A percentile compares a stretch with the other conserved stretches of the same genome.
These are phyloP conservation scores for Marmota flaviventris DNA, from an alignment of 2,113 vertebrate genomes.

Conservation along the genomic window DNA sequence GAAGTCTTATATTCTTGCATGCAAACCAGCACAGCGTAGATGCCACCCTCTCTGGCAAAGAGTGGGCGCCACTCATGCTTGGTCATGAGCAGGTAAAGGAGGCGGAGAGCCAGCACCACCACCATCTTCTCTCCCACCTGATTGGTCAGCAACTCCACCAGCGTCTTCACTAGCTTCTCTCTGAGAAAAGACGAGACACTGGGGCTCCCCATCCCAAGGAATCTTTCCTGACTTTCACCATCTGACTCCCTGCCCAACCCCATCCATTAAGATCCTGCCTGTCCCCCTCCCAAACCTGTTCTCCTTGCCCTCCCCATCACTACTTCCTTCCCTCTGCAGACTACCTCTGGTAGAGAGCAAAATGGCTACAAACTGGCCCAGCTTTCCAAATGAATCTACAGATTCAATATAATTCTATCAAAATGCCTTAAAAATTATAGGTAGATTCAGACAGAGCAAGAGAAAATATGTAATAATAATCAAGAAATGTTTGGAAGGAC, in stretches of 20 bases:
- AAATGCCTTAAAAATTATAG: conserved; percentile 14
- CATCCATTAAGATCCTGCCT: not conserved
- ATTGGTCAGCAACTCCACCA: conserved; percentile 92
- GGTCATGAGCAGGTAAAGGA: conserved; percentile 92
- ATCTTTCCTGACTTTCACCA: not conserved
- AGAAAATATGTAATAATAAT: conserved; percentile 15
- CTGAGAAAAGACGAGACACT: conserved; percentile 79
- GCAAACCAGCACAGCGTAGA: conserved; percentile 93
- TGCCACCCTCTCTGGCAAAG: conserved; percentile 95
- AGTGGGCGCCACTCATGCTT: conserved; percentile 92
- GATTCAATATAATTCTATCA: conserved; percentile 7
- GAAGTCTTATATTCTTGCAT: conserved; percentile 92
- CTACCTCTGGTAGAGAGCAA: not conserved
- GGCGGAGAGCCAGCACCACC: conserved; percentile 88
- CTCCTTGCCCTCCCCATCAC: not conserved
- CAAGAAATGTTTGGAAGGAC: not conserved
- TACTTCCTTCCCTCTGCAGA: not conserved
- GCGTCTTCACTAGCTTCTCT: conserved; percentile 94
- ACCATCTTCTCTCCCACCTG: conserved; percentile 89
- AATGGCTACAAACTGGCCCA: not conserved
- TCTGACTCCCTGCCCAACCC: not conserved
- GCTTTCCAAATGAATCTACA: conserved; percentile 43
- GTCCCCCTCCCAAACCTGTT: not conserved
- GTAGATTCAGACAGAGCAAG: not conserved
- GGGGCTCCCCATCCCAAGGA: fast-evolving